Base-by-base conservation (phyloP, 2,888 invertebrate species). In the Leucophora obtusa region DNA sequence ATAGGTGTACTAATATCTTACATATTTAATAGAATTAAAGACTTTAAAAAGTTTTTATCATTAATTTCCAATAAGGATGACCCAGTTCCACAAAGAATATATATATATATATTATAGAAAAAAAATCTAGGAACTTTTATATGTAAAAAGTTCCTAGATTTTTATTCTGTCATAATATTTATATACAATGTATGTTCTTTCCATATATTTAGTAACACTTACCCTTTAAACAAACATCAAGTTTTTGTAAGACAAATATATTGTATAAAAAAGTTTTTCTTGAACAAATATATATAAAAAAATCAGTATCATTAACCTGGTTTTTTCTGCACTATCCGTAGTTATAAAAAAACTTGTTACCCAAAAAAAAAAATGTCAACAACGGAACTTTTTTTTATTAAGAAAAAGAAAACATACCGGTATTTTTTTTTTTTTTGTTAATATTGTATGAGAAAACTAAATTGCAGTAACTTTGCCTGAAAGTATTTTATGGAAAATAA, bases 241-340 rank as follows among this genome's bases (percentile, higher is more conserved):
- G 11, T 38, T 38, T 14, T 38, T 38, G 10, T 4, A 28, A 38
- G 14, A 38, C 38, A 38, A 38, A 38, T 14, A 11, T 28, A 28
- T 28, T 3, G 4, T 6, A 28, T n/a, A 7, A n/a, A 21, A 54
- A 24, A 54, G 14, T 54, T 10, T 56, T 33, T 56, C 33, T 56
- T 56, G 33, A 50, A 65, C 50, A 53, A 66, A 74, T 28, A 38
- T 15, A 18, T 21, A 21, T 21, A 6, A 28, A 28, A 38, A 53
- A 68, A 60, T 11, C 59, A 53, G 11, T 53, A 75, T 75, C 62
- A 63, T 75, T 75, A 75, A 75, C 75, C 75, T 69, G 69, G 75
- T 75, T 75, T 69, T n/a, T 50, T 15, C 50, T 35, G 14, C 0
- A 14, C 43, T 1, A 47, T n/a, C 43, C n/a, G n/a, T 47, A 47